These are phyloP conservation scores for Anagrus nilaparvatae DNA, from an alignment of 1,140 invertebrate genomes.

Conservation along the genomic window DNA sequence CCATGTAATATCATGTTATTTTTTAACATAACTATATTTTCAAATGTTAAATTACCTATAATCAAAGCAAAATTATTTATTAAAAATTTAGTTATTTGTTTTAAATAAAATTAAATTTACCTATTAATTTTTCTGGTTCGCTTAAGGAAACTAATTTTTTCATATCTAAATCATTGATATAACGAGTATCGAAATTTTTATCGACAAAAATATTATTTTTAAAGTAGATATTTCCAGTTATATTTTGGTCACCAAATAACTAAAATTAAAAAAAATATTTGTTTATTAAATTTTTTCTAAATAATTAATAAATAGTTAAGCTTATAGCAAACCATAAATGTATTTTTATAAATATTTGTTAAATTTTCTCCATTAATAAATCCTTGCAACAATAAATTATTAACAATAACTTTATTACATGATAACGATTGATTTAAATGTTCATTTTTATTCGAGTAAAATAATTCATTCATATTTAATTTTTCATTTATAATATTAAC, in stretches of 20 bases:
- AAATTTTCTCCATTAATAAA: constrained; percentile 20
- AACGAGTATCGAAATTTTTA: constrained; percentile 19
- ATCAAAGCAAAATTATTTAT: constrained; percentile 1
- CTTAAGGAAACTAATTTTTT: constrained; percentile 19
- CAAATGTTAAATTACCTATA: constrained; percentile 30
- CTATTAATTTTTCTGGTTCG: constrained; percentile 12
- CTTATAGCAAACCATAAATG: constrained; percentile 24
- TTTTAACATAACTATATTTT: constrained; percentile 25
- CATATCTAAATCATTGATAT: constrained; percentile 23
- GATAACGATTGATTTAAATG: constrained; percentile 12
- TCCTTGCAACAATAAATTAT: constrained; percentile 19
- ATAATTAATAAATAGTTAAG: constrained; percentile 4
- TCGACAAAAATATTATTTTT: constrained; percentile 17
- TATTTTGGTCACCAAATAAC: constrained; percentile 22
- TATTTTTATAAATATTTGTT: constrained; percentile 22
- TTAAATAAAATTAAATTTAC: constrained; percentile 14
- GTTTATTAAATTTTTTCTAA: background rate
- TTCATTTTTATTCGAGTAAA: constrained; percentile 20
- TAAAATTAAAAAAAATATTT: constrained; percentile 17
- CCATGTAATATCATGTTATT: constrained; percentile 20
- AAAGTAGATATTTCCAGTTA: constrained; percentile 24
- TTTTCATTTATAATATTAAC: constrained; percentile 22
- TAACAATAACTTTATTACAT: constrained; percentile 15
- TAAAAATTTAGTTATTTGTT: background rate
- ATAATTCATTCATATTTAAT: constrained; percentile 16